phyloP scores from a whole-genome alignment of 2,113 vertebrate genomes.

The Odontesthes bonariensis region DNA sequence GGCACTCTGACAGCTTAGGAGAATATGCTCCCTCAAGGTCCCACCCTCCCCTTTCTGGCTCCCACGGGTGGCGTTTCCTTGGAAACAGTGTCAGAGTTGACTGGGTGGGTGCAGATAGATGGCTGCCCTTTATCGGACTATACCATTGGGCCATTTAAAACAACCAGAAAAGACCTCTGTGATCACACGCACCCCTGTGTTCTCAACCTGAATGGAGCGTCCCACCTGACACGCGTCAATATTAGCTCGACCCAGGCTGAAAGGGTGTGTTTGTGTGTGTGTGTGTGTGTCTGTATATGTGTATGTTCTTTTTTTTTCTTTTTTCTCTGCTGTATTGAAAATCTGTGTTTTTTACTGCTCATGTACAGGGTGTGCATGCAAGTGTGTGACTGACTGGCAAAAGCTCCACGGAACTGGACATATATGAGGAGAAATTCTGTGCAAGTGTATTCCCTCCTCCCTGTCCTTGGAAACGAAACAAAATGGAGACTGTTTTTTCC shows the following conservation, averaged over 20 bases:
- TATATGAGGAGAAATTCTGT: constrained; percentile 59
- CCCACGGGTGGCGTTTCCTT: constrained; percentile 84
- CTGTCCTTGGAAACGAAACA: constrained; percentile 79
- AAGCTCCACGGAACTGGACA: constrained; percentile 54
- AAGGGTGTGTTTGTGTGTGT: constrained; percentile 32
- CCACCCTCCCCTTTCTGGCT: constrained; percentile 75
- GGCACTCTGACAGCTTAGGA: constrained; percentile 78
- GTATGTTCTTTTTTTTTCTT: background rate
- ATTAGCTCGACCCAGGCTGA: constrained; percentile 59
- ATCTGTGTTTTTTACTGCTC: constrained; percentile 40
- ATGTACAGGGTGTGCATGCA: constrained; percentile 20
- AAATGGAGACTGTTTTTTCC: constrained; percentile 76
- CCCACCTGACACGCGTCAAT: constrained; percentile 74
- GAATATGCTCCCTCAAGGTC: constrained; percentile 83
- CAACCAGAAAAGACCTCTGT: constrained; percentile 61
- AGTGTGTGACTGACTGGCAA: constrained; percentile 39
- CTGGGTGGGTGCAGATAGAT: constrained; percentile 85
- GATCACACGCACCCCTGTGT: constrained; percentile 62
- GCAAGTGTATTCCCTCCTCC: constrained; percentile 56
- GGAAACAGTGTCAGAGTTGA: constrained; percentile 88
- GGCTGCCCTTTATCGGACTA: constrained; percentile 85
- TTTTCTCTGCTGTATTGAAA: constrained; percentile 51
- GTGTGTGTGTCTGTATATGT: constrained; percentile 28
- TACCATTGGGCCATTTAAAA: constrained; percentile 80
- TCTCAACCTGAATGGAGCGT: constrained; percentile 67